Evolutionary conservation across 2,797 vertebrate genomes (phyloP).

Genomic region (Fundulus diaphanus): DNA sequence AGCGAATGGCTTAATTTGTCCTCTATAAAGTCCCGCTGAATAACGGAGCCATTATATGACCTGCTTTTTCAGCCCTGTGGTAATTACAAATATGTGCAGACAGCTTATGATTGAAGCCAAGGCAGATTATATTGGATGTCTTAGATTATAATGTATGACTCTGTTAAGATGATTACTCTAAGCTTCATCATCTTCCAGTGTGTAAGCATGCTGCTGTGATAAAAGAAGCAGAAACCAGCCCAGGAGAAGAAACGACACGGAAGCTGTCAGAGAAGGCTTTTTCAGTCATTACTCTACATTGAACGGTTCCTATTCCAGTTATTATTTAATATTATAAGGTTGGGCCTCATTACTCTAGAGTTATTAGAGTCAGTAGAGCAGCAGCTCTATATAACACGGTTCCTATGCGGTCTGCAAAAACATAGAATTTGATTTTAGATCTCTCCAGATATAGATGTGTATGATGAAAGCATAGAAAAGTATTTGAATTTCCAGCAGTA

Average conservation of each 20-base stretch:
- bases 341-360: too few species aligned
- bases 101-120: not conserved
- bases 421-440: not conserved
- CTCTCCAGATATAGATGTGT: not conserved
- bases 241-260: slow-evolving; percentile 2
- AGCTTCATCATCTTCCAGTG: slow-evolving; percentile 2
- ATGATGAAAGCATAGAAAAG: too few species aligned
- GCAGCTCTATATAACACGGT: too few species aligned
- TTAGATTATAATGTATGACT: not conserved
- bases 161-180: slow-evolving; percentile 3
- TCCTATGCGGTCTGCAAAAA: not conserved
- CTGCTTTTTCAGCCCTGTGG: not conserved
- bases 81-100: slow-evolving; percentile 1
- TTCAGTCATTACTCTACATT: not conserved
- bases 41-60: not conserved
- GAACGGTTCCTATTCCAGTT: not conserved
- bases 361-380: too few species aligned
- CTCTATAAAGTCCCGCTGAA: not conserved
- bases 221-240: not conserved
- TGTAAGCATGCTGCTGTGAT: slow-evolving; percentile 13
- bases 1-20: not conserved
- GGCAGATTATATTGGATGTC: not conserved
- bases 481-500: too few species aligned
- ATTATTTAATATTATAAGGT: too few species aligned
- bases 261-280: not conserved